Conservation (phyloP, 2,888 invertebrate genomes). For the Trissolcus brochymenae region DNA sequence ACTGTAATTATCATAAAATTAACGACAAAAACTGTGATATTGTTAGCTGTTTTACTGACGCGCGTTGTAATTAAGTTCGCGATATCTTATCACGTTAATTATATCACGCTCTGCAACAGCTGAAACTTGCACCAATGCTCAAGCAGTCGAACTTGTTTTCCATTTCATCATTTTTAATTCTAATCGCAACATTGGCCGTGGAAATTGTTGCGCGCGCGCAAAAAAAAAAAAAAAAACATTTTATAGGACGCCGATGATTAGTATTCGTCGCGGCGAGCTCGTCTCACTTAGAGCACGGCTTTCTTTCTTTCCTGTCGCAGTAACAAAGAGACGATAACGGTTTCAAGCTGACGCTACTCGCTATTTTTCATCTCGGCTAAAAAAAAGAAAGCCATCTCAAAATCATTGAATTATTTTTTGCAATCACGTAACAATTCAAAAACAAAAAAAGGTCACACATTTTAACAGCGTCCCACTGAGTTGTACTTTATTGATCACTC, state of each 20-base stretch:
- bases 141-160: no score
- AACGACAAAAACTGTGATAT: slow-evolving; percentile 43
- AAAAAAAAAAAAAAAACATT: slow-evolving; percentile 21
- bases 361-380: neutral
- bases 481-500: slow-evolving; percentile 32
- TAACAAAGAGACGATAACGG: slow-evolving; percentile 9
- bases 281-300: slow-evolving; percentile 6
- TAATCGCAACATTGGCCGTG: slow-evolving; percentile 42
- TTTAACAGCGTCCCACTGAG: slow-evolving; percentile 4
- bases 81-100: slow-evolving; percentile 48
- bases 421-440: no score
- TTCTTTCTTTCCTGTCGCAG: slow-evolving; percentile 21
- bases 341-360: slow-evolving; percentile 10
- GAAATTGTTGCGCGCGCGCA: slow-evolving; percentile 24
- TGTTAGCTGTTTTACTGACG: slow-evolving; percentile 39
- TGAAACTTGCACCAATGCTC: neutral
- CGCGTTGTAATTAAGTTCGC: slow-evolving; percentile 34
- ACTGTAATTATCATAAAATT: slow-evolving; percentile 47
- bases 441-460: slow-evolving; percentile 3
- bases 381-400: neutral
- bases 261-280: slow-evolving; percentile 23
- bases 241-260: slow-evolving; percentile 24
- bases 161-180: slow-evolving; percentile 12
- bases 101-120: slow-evolving; percentile 4
- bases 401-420: no score